Base-by-base conservation (phyloP, 2,797 vertebrate genomes). In the Gambelia wislizenii region DNA sequence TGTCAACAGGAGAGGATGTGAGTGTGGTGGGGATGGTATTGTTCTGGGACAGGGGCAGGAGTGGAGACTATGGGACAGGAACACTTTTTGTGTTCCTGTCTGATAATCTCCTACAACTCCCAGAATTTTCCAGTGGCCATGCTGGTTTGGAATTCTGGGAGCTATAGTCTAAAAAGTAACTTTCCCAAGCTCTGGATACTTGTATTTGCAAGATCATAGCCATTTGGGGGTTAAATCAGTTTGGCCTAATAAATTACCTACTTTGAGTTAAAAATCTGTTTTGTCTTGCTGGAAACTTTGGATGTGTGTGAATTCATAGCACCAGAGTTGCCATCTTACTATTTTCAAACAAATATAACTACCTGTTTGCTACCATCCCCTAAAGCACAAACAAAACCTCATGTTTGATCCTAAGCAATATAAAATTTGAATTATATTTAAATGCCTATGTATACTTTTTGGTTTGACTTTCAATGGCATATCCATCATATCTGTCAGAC, bases 401-500 rank as follows among this genome's bases (percentile, higher is more conserved):
- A 77, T 36, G 74, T 42, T 78, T 86, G 61, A n/a, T 83, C 22
- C 80, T 83, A 79, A 86, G 39, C 75, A 70, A 70, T 33, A 22
- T 2, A 30, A 39, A 87, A 87, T 64, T 36, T 56, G 79, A 39
- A 87, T 67, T 87, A 70, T 47, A 49, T n/a, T 49, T 83, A 47
- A 83, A 69, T n/a, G 22, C 33, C 44, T 39, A 20, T 36, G 25
- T 18, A 77, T 6, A 47, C 33, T 33, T 47, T 54, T 74, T 42
- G 36, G 27, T 54, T 87, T 39, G 13, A 27, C 70, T 44, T 69
- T 87, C n/a, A 44, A n/a, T 79, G 44, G 14, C 61, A 64, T 20
- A 59, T 12, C 72, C 54, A 67, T 81, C 82, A 89, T 20, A 87
- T 77, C 36, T 88, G 93, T 64, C 86, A 89, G 90, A 84, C 83